Evolutionary conservation across 2,113 vertebrate genomes (phyloP).

Genomic region (Rhynchomys soricoides): DNA sequence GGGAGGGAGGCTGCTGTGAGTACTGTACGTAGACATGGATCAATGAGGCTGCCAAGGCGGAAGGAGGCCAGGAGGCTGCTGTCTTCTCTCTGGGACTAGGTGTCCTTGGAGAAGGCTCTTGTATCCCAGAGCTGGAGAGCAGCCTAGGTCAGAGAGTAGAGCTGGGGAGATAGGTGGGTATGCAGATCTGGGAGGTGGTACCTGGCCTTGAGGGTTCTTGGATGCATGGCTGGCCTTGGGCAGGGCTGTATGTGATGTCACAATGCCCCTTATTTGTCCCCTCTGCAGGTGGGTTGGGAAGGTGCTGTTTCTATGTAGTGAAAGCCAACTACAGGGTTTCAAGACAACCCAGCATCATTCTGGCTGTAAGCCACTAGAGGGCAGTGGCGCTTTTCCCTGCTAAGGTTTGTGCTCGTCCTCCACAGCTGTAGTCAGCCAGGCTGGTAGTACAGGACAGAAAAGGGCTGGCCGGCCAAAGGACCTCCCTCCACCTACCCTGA

Average conservation of each 20-base stretch:
- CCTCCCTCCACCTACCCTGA: rapidly evolving
- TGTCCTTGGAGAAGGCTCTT: too few species aligned
- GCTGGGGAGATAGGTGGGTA: neutral
- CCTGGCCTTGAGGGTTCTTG: too few species aligned
- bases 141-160: too few species aligned
- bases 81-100: neutral
- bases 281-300: neutral
- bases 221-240: neutral
- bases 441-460: neutral
- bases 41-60: neutral
- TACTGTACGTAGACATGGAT: rapidly evolving
- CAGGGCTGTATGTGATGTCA: too few species aligned
- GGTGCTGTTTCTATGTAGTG: too few species aligned
- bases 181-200: neutral
- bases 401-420: rapidly evolving
- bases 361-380: slow-evolving; percentile 81
- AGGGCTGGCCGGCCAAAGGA: too few species aligned
- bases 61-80: neutral
- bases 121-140: neutral
- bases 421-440: rapidly evolving
- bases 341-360: neutral
- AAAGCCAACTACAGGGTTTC: neutral
- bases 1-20: too few species aligned
- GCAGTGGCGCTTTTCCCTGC: slow-evolving; percentile 70
- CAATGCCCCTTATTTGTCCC: rapidly evolving